These are phyloP conservation scores for Cinclus mexicanus DNA, from an alignment of 2,113 vertebrate genomes.

Conservation along the genomic window DNA sequence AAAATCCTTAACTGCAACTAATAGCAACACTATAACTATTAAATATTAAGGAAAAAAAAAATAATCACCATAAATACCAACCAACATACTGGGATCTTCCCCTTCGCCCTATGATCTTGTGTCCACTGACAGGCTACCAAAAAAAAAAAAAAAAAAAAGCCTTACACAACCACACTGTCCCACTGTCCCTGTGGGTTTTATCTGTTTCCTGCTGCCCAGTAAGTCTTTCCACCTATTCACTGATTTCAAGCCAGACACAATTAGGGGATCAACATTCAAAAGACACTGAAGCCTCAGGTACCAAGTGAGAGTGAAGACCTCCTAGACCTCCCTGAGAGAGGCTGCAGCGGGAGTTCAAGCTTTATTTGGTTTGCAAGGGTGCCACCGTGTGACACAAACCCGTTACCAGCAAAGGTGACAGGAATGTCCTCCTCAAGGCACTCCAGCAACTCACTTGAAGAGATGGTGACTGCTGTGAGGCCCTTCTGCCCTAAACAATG, in stretches of 20 bases:
- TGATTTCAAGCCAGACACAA: neutral
- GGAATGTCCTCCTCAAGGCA: neutral
- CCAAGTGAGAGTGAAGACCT: neutral
- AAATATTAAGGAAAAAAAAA: neutral
- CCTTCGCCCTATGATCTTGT: neutral
- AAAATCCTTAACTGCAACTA: neutral
- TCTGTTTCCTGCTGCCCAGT: neutral
- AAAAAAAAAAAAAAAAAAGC: neutral
- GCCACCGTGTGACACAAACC: constrained; percentile 35
- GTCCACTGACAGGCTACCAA: neutral
- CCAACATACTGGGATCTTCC: neutral
- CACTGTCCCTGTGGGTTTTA: neutral
- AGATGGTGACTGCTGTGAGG: neutral
- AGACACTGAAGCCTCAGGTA: neutral
- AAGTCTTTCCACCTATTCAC: neutral
- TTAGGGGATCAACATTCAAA: neutral
- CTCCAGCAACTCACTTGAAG: neutral
- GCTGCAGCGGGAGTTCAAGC: neutral
- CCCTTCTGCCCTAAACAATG: neutral
- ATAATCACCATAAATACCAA: neutral
- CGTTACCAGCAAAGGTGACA: neutral
- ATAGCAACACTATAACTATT: neutral
- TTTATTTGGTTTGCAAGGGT: constrained; percentile 18
- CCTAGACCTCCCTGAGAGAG: neutral
- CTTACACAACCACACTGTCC: neutral